Evolutionary conservation across 1,140 invertebrate genomes (phyloP), one percentile per base, ranked within the genome.

Genomic region (Cyclina sinensis): DNA sequence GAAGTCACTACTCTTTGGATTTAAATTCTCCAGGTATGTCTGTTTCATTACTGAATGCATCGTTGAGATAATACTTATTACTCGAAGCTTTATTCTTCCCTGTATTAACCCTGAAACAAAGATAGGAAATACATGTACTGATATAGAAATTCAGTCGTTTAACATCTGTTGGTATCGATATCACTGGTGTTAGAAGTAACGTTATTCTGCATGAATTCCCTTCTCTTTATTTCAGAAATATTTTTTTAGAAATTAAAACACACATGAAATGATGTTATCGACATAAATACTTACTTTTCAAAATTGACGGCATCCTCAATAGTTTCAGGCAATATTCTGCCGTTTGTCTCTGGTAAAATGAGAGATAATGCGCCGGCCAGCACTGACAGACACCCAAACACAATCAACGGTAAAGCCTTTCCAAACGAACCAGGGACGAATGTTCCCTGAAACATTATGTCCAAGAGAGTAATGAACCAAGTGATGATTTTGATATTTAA

Each of bases 271-370:
- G 16, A 7, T 46, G 43, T 7, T 46, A 46, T 46, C 43, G 43
- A 7, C 43, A 9, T 46, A 46, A 46, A 9, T 43, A 14, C 43
- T 43, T 7, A 43, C 43, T 43, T 43, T 43, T 82, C 86, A 68
- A 92, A 92, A 21, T 86, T 80, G 39, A 86, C 85, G 21, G 88
- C 92, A 65, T 92, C 92, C 51, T 93, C 89, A 48, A 92, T 74
- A 0, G 90, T 92, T 82, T 93, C 90, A 16, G 93, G 91, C 35
- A 93, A 78, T 30, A 70, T 57, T 59, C 76, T 90, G 80, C 91
- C 81, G 1, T 89, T 74, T 37, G 92, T 93, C 62, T 93, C 80
- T 16, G 91, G 93, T 70, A 93, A 51, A 2, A 89, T 12, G 5
- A 93, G 30, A 43, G 89, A 81, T 30, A 92, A 62, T 4, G 91